A percentile compares a stretch with the other conserved stretches of the same genome.
phyloP scores from a whole-genome alignment of 2,113 vertebrate species.

The Acrocephalus arundinaceus region DNA sequence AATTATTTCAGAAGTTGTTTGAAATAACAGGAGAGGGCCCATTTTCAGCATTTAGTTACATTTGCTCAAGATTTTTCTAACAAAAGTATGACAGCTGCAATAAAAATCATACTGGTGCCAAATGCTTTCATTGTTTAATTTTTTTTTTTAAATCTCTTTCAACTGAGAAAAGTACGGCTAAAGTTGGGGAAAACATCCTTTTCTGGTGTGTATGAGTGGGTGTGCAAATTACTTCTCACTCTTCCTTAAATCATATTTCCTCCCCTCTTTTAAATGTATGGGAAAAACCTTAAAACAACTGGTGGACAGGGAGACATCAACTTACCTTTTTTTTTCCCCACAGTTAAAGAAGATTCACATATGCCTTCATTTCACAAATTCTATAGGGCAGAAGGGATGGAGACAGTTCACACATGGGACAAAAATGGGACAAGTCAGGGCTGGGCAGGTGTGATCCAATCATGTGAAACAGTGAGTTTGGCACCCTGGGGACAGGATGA shows the following conservation, averaged over 20 bases:
- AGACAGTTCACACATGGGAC: not conserved
- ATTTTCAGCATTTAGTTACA: not conserved
- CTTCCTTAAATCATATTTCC: not conserved
- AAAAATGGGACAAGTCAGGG: not conserved
- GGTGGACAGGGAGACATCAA: not conserved
- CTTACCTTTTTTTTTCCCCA: not conserved
- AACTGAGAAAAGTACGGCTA: not conserved
- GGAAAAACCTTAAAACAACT: not conserved
- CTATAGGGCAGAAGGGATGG: not conserved
- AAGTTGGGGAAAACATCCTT: not conserved
- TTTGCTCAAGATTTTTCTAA: not conserved
- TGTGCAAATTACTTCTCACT: not conserved
- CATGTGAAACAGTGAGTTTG: not conserved
- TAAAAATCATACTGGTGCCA: not conserved
- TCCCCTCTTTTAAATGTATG: not conserved
- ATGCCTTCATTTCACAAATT: not conserved
- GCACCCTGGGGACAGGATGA: not conserved
- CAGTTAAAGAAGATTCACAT: not conserved
- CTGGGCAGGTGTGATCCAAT: not conserved
- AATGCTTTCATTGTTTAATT: not conserved
- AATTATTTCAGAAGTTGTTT: not conserved
- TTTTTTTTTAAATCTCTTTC: not conserved
- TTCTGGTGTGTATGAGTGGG: not conserved
- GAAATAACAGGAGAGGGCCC: not conserved
- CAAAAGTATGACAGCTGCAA: not conserved